Evolutionary conservation across 2,797 vertebrate genomes (phyloP), one percentile per base, ranked within the genome.

Genomic region (Chromobotia macracanthus): DNA sequence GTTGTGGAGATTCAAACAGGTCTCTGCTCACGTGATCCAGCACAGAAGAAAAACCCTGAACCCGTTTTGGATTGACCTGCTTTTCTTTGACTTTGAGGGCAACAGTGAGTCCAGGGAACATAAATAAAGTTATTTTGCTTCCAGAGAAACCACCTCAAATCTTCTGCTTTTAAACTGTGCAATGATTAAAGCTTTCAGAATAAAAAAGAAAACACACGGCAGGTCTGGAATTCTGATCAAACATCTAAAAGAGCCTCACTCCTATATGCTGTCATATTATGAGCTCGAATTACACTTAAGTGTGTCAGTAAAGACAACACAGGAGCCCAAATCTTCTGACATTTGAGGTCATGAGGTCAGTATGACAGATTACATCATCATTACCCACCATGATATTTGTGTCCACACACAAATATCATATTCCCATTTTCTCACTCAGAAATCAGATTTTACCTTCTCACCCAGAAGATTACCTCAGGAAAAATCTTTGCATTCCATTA

Each of bases 61-160:
- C 75, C 58, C 51, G 44, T 70, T 78, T 70, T 61, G 56, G 44
- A 70, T 15, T 70, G 67, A 78, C 75, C 75, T 78, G 66, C 50
- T 78, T 78, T 78, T 61, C 51, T 46, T 53, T 25, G 25, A 61
- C 56, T 78, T 67, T 63, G 46, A 41, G 55, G 44, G 55, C 66
- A 77, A 15, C 3, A 21, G 55, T 25, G 53, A 58, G 75, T 55
- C 44, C 58, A 61, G 44, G 19, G 25, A 60, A 60, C 25, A 31
- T 60, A 70, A 61, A 51, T 51, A 38, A 61, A 23, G 66, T 61
- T 15, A 18, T 69, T 77, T 77, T 68, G 8, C 35, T 15, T 38
- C 65, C 23, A 50, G 53, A 60, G 41, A 69, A 77, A 61, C 41
- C 44, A 61, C 25, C 50, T 63, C n/a, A 63, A 38, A 48, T 48